Conservation (phyloP, 1,140 invertebrate genomes). For the Agrypnia vestita region DNA sequence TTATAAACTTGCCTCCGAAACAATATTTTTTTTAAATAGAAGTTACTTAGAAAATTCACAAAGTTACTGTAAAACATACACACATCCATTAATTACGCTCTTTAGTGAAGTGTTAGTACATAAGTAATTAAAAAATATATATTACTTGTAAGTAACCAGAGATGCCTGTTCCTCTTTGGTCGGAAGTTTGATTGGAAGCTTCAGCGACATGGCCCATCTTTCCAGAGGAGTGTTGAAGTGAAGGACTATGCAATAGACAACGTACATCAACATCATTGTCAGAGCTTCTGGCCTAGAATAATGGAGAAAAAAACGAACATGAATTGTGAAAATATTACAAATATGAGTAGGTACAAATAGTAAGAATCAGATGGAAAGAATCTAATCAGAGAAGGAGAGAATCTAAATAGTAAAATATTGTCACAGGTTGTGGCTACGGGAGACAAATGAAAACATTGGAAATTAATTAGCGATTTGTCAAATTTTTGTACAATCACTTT, state of each 20-base stretch:
- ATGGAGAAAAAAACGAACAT: neutral
- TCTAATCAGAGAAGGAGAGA: neutral
- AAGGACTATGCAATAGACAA: constrained; percentile 87
- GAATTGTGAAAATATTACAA: neutral
- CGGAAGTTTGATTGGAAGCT: constrained; percentile 83
- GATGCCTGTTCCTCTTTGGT: constrained; percentile 86
- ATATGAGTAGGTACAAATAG: neutral
- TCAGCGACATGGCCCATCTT: constrained; percentile 84
- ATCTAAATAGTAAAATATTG: too few species aligned
- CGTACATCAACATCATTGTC: constrained; percentile 90
- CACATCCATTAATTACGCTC: too few species aligned
- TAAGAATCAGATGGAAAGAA: neutral
- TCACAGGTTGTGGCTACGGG: too few species aligned
- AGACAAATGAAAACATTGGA: too few species aligned
- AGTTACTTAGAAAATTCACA: too few species aligned
- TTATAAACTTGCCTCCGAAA: too few species aligned
- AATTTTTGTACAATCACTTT: too few species aligned
- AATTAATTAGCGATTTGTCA: too few species aligned
- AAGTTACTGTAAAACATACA: too few species aligned
- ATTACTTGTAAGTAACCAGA: constrained; percentile 84
- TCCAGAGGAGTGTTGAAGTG: constrained; percentile 86
- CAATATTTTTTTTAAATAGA: too few species aligned
- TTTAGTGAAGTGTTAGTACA: too few species aligned
- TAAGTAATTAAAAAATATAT: constrained; percentile 5
- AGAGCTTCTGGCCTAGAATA: constrained; percentile 85